Evolutionary conservation across 2,113 vertebrate genomes (phyloP).

Genomic region (Cranoglanis bouderius): DNA sequence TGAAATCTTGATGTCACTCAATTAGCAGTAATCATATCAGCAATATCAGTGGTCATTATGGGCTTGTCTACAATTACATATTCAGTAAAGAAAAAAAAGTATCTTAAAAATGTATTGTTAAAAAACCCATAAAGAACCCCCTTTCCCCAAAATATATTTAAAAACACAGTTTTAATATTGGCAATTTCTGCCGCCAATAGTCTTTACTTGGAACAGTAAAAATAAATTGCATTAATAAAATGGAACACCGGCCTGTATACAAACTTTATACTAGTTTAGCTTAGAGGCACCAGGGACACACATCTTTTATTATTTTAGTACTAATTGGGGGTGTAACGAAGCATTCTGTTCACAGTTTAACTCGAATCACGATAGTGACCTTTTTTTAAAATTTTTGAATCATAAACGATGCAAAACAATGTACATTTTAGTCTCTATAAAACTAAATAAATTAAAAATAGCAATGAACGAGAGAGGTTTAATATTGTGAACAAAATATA

Average conservation of each 20-base stretch:
- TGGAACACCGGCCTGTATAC: not conserved
- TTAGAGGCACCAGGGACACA: not conserved
- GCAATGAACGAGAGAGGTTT: not conserved
- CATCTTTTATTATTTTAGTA: not conserved
- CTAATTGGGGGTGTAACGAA: too few species aligned
- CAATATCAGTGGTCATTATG: not conserved
- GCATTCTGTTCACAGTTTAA: too few species aligned
- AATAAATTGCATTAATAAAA: constrained; percentile 9
- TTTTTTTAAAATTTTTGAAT: not conserved
- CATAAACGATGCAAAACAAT: not conserved
- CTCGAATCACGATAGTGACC: not conserved
- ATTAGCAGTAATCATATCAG: not conserved
- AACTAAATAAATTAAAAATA: not conserved
- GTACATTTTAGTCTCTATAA: not conserved
- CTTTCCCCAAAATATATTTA: not conserved
- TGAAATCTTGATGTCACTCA: not conserved
- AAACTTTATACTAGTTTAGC: not conserved
- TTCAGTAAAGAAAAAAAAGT: not conserved
- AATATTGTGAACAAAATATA: not conserved
- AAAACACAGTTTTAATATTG: not conserved
- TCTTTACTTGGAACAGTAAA: not conserved
- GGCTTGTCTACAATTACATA: not conserved
- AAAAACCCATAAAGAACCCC: not conserved
- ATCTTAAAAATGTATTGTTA: not conserved
- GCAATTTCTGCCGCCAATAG: not conserved